phyloP scores from a whole-genome alignment of 2,797 vertebrate species.

The Caiman crocodilus region DNA sequence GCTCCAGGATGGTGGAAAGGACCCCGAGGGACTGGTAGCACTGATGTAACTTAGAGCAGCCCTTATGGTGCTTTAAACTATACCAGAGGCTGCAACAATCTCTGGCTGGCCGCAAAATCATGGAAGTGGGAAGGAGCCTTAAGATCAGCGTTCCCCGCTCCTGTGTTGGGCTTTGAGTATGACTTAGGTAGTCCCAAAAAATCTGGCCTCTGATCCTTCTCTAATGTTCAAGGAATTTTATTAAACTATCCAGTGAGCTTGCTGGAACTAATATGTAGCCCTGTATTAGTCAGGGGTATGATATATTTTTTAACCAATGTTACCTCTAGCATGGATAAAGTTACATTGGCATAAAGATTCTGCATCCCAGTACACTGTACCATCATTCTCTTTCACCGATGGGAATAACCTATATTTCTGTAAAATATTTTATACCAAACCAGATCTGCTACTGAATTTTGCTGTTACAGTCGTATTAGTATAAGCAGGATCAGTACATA shows the following conservation, averaged over 20 bases:
- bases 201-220: background rate
- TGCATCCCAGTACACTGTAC: fast-evolving
- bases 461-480: background rate
- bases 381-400: fast-evolving
- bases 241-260: background rate
- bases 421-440: background rate
- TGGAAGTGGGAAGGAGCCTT: background rate
- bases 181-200: background rate
- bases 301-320: background rate
- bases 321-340: fast-evolving
- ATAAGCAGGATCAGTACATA: background rate
- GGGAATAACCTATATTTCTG: background rate
- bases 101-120: background rate
- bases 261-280: background rate
- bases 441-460: background rate
- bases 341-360: fast-evolving
- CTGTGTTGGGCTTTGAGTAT: background rate
- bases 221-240: background rate
- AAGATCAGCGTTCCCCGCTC: background rate
- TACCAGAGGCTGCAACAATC: background rate
- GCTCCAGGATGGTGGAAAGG: background rate
- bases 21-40: background rate
- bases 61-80: background rate
- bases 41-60: background rate
- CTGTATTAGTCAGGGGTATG: background rate